Conservation (phyloP, 2,888 invertebrate species). For the Melolontha melolontha region DNA sequence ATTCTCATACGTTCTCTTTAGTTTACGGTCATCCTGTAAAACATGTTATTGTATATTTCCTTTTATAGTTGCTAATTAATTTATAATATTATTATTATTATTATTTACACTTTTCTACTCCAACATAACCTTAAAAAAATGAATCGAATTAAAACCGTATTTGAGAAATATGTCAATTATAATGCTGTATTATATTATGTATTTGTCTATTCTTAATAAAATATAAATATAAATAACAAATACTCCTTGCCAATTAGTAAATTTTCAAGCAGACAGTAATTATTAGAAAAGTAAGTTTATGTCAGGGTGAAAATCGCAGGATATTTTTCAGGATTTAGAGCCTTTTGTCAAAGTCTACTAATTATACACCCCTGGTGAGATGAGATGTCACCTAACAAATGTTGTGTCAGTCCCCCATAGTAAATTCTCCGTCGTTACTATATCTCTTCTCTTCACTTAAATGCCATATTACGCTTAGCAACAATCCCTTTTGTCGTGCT, state of each 20-base stretch:
- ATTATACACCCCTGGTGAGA: slow-evolving; percentile 38
- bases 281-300: slow-evolving; percentile 24
- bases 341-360: slow-evolving; percentile 41
- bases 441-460: slow-evolving; percentile 32
- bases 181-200: too few relatives aligned
- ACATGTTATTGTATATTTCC: too few relatives aligned
- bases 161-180: too few relatives aligned
- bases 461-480: slow-evolving; percentile 29
- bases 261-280: slow-evolving; percentile 19
- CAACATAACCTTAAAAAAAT: too few relatives aligned
- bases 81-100: too few relatives aligned
- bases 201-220: too few relatives aligned
- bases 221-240: too few relatives aligned
- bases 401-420: slow-evolving; percentile 32
- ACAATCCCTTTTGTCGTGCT: slow-evolving; percentile 22
- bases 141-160: too few relatives aligned
- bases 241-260: slow-evolving; percentile 4
- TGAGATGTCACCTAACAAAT: slow-evolving; percentile 34
- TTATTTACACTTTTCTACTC: too few relatives aligned
- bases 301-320: slow-evolving; percentile 30
- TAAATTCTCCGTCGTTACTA: slow-evolving; percentile 24
- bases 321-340: slow-evolving; percentile 39
- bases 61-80: too few relatives aligned
- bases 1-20: too few relatives aligned
- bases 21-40: too few relatives aligned